Evolutionary conservation across 2,888 invertebrate genomes (phyloP).

Genomic region (Camponotus fellah): DNA sequence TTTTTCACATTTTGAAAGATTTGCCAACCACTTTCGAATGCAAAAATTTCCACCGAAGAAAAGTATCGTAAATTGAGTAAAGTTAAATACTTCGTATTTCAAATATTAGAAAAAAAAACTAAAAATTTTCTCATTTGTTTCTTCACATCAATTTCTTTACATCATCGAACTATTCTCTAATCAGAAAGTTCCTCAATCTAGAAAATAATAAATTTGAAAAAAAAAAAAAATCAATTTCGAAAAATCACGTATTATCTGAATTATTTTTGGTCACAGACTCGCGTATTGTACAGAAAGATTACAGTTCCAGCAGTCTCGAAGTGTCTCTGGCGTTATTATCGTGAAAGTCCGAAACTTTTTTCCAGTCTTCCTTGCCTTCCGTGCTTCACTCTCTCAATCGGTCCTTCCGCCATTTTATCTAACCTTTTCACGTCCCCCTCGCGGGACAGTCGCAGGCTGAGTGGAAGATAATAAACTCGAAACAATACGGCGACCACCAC

Average conservation of each 20-base stretch:
- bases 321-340: constrained; percentile 18
- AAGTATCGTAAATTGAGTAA: not conserved
- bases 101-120: not conserved
- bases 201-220: not conserved
- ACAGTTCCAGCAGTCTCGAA: not conserved
- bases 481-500: constrained; percentile 70
- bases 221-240: not conserved
- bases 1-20: constrained; percentile 3
- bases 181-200: not conserved
- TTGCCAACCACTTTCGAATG: not conserved
- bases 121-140: not conserved
- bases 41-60: not conserved
- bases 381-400: constrained; percentile 15
- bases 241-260: not conserved
- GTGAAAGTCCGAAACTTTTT: constrained; percentile 35
- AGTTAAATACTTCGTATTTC: not conserved
- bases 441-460: constrained; percentile 56
- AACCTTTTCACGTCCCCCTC: constrained; percentile 18
- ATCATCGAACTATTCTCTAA: not conserved
- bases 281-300: constrained; percentile 10
- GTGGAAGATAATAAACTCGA: constrained; percentile 73
- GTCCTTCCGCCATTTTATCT: constrained; percentile 50
- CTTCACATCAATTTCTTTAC: not conserved
- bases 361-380: not conserved
- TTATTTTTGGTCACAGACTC: constrained; percentile 11